phyloP scores from a whole-genome alignment of 2,113 vertebrate genomes.

The Chloropsis cyanopogon region DNA sequence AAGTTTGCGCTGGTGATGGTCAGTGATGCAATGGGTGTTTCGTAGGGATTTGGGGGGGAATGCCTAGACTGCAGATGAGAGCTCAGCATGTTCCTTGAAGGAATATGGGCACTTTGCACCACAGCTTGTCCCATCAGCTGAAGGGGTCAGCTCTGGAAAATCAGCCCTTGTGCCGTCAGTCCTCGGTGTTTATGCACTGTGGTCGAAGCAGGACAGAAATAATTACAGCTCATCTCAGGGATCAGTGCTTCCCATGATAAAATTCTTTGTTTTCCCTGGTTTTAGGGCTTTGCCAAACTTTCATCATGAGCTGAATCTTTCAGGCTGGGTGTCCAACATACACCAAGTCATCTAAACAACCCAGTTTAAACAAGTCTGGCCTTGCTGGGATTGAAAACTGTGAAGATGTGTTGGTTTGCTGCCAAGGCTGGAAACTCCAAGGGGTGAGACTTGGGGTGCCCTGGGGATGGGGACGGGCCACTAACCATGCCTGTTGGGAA shows the following conservation, averaged over 20 bases:
- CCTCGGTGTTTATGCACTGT: accelerated
- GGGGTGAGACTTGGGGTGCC: not conserved
- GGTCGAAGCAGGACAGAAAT: not conserved
- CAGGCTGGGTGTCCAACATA: not conserved
- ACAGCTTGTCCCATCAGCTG: accelerated
- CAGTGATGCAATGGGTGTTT: not conserved
- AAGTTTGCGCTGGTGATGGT: accelerated
- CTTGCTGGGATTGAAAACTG: not conserved
- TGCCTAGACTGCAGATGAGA: not conserved
- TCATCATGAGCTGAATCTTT: not conserved
- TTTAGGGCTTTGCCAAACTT: not conserved
- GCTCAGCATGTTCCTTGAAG: accelerated
- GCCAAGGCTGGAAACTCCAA: not conserved
- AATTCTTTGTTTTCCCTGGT: not conserved
- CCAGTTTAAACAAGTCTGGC: not conserved
- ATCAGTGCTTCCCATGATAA: not conserved
- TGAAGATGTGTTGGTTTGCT: not conserved
- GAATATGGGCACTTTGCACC: not conserved
- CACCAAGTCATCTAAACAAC: not conserved
- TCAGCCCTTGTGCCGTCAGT: accelerated
- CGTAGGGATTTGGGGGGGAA: not conserved
- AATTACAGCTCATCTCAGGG: not conserved
- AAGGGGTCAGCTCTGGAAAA: not conserved
- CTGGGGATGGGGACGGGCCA: not conserved
- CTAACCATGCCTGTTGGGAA: accelerated